Percentiles rank a stretch among this genome's conserved stretches.
phyloP scores from a whole-genome alignment of 2,888 invertebrate species.

The Hoplodrina blanda region DNA sequence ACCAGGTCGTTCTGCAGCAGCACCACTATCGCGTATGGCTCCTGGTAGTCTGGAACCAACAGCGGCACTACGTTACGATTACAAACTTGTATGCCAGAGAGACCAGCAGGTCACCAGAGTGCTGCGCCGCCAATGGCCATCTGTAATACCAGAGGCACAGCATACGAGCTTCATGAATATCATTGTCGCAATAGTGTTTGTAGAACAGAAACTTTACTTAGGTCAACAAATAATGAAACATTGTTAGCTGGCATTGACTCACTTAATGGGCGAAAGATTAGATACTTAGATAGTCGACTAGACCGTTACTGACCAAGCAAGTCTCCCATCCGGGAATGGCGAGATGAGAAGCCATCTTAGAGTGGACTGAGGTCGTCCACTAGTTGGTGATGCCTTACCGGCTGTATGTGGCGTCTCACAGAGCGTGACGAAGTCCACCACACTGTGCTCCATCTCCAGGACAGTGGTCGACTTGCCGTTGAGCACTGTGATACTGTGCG shows the following conservation, averaged over 20 bases:
- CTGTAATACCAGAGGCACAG: too few relatives aligned
- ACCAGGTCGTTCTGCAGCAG: conserved; percentile 99
- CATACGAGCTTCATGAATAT: too few relatives aligned
- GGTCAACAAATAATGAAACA: too few relatives aligned
- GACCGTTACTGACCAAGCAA: too few relatives aligned
- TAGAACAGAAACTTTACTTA: too few relatives aligned
- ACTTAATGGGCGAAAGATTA: too few relatives aligned
- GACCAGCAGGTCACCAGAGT: not conserved
- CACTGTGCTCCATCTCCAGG: conserved; percentile 99
- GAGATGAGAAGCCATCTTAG: not conserved
- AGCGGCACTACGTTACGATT: too few relatives aligned
- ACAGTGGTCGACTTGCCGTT: conserved; percentile 99
- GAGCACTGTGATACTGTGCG: conserved; percentile 98
- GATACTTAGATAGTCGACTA: too few relatives aligned
- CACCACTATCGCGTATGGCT: conserved; percentile 99
- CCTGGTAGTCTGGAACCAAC: conserved; percentile 95
- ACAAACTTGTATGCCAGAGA: too few relatives aligned
- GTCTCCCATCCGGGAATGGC: not conserved
- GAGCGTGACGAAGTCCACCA: conserved; percentile 98
- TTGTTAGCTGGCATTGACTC: too few relatives aligned
- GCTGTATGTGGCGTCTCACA: conserved; percentile 98
- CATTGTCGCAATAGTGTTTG: too few relatives aligned
- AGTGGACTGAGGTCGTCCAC: not conserved
- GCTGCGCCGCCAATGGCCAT: not conserved
- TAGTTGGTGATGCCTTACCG: conserved; percentile 88